These are phyloP conservation scores for Nannoperca obscura DNA, from an alignment of 2,797 vertebrate genomes.

Conservation along the genomic window DNA sequence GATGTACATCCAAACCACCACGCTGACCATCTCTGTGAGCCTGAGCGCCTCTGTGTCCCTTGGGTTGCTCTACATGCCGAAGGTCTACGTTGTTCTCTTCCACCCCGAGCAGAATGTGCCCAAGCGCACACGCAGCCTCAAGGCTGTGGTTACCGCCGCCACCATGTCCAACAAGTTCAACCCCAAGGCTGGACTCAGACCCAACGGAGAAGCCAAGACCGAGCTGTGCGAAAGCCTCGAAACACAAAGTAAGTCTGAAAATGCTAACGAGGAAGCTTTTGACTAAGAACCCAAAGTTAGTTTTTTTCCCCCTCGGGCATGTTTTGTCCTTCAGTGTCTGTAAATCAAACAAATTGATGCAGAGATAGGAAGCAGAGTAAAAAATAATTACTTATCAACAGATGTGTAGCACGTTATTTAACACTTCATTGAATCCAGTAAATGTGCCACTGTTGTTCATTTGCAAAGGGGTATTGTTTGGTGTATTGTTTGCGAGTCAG, in stretches of 20 bases:
- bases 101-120: slow-evolving; percentile 99
- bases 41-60: slow-evolving; percentile 98
- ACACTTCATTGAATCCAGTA: slow-evolving; percentile 65
- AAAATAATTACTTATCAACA: slow-evolving; percentile 54
- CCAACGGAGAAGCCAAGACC: slow-evolving; percentile 98
- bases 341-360: slow-evolving; percentile 53
- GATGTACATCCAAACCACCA: slow-evolving; percentile 99
- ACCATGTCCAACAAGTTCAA: slow-evolving; percentile 99
- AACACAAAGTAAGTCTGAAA: slow-evolving; percentile 89
- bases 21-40: slow-evolving; percentile 98
- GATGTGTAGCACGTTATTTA: slow-evolving; percentile 65
- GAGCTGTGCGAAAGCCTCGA: slow-evolving; percentile 99
- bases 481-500: slow-evolving; percentile 20
- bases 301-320: background rate
- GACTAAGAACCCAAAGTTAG: background rate
- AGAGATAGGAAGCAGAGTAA: slow-evolving; percentile 23
- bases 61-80: slow-evolving; percentile 99
- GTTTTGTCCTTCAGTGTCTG: slow-evolving; percentile 46
- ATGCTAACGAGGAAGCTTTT: slow-evolving; percentile 34
- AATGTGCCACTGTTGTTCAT: slow-evolving; percentile 57
- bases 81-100: slow-evolving; percentile 98
- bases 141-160: slow-evolving; percentile 96
- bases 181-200: slow-evolving; percentile 94
- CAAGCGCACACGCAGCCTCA: slow-evolving; percentile 97
- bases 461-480: slow-evolving; percentile 26